These are phyloP conservation scores for Acanthaster planci DNA, from an alignment of 35 echinoderm and acorn worm genomes.

Conservation along the genomic window DNA sequence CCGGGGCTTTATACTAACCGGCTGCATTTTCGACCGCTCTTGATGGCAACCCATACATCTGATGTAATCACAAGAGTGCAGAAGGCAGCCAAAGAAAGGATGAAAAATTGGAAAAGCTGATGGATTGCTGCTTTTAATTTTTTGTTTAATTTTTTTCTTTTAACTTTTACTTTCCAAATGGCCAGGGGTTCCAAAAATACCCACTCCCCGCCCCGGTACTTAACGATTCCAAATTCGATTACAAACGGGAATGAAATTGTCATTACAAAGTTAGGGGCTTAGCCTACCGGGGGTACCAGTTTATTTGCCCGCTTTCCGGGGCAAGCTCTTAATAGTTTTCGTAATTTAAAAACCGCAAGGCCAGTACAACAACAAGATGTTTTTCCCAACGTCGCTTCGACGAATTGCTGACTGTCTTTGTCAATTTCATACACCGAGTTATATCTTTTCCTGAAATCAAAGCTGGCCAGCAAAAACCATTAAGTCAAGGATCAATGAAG, in stretches of 20 bases:
- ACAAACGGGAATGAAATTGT: constrained; percentile 28
- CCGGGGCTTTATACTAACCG: neutral
- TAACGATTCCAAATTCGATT: constrained; percentile 29
- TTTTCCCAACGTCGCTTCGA: neutral
- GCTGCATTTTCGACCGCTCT: neutral
- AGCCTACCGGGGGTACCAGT: neutral
- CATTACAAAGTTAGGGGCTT: constrained; percentile 26
- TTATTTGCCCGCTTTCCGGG: neutral
- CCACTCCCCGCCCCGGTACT: constrained; percentile 9
- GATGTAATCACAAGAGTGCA: neutral
- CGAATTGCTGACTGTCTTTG: neutral
- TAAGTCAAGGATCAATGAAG: neutral
- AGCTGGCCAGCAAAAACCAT: neutral
- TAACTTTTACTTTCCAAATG: neutral
- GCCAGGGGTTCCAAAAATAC: neutral
- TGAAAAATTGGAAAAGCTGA: neutral
- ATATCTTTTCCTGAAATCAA: neutral
- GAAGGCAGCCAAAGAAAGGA: no score
- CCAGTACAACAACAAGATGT: neutral
- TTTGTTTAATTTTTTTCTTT: neutral
- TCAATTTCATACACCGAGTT: neutral
- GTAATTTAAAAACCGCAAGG: constrained; percentile 18
- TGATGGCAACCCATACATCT: constrained; percentile 21
- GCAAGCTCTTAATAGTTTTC: constrained; percentile 14
- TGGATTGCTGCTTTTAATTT: neutral